Evolutionary conservation across 2,797 vertebrate genomes (phyloP), one percentile per base, ranked within the genome.

Genomic region (Alcedo atthis): DNA sequence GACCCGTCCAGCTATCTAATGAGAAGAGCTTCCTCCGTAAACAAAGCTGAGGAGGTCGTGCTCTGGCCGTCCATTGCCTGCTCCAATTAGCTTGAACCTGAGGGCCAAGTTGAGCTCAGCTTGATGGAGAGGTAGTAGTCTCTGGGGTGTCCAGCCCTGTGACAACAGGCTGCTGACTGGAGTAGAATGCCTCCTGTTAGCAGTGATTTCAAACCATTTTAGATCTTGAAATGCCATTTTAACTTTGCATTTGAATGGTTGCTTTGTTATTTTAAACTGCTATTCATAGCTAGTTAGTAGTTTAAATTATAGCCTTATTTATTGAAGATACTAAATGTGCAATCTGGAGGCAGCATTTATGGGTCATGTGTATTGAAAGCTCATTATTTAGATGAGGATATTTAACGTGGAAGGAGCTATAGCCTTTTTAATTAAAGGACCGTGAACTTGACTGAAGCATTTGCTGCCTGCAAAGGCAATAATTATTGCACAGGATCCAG

Each of bases 391-490:
- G 88, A 62, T 66, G 68, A 87, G 62, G 30, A 24, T 78, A 62
- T 87, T 83, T 76, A 95, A 89, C 0, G 7, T 33, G 42, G 66
- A 89, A 92, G 79, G 74, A 91, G 93, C 94, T 58, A 58, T 1
- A 90, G 66, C n/a, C 49, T 80, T 89, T 92, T 87, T 87, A 92
- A 90, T 94, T 94, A 89, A 83, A 87, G 79, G 35, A 93, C 9
- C 1, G 1, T 82, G 84, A 93, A 77, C 81, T 71, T 75, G 73
- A 85, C 79, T 70, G 86, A 68, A 78, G 81, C 28, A 25, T 81
- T 93, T 86, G 67, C 83, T 91, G 85, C 82, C 84, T 93, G 58
- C 37, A 57, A 42, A 89, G 87, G 74, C 55, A 69, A 42, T 68
- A 94, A 94, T 94, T 93, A 90, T 48, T 9, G 2, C 64, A 81